Percentiles rank a stretch among this genome's conserved stretches.
phyloP scores from a whole-genome alignment of 1,140 invertebrate genomes.

The Hycleus phaleratus region DNA sequence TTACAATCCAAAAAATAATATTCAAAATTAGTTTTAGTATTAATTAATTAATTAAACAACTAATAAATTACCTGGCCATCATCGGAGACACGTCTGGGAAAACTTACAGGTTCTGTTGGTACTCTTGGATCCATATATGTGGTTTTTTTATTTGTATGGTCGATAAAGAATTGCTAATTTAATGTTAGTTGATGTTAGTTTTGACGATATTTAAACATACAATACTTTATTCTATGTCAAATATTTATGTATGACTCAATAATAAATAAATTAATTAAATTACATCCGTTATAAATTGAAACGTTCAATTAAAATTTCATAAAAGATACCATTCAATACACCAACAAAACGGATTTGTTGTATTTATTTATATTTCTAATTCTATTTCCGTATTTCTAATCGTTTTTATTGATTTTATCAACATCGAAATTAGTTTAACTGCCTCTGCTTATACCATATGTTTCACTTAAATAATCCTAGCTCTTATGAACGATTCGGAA shows the following conservation, averaged over 20 bases:
- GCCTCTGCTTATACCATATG: too few species aligned
- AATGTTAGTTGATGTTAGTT: slow-evolving; percentile 7
- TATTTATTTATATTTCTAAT: too few species aligned
- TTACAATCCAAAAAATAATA: not conserved
- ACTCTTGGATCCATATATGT: slow-evolving; percentile 95
- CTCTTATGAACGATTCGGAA: too few species aligned
- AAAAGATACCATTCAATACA: too few species aligned
- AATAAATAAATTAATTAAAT: too few species aligned
- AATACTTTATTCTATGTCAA: not conserved
- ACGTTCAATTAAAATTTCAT: too few species aligned
- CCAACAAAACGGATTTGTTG: too few species aligned
- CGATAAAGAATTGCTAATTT: slow-evolving; percentile 84
- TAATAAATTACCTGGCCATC: slow-evolving; percentile 27
- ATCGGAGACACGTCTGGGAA: slow-evolving; percentile 29
- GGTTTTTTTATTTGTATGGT: slow-evolving; percentile 85
- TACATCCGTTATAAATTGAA: too few species aligned
- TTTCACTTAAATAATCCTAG: too few species aligned
- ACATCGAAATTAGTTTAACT: too few species aligned
- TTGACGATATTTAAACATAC: not conserved
- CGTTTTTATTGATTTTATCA: too few species aligned
- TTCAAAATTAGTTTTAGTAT: not conserved
- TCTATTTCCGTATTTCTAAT: too few species aligned
- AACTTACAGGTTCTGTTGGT: slow-evolving; percentile 54
- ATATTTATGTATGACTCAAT: not conserved
- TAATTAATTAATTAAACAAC: not conserved